These are phyloP conservation scores for Eonycteris spelaea DNA, from an alignment of 2,113 vertebrate genomes.

Conservation along the genomic window DNA sequence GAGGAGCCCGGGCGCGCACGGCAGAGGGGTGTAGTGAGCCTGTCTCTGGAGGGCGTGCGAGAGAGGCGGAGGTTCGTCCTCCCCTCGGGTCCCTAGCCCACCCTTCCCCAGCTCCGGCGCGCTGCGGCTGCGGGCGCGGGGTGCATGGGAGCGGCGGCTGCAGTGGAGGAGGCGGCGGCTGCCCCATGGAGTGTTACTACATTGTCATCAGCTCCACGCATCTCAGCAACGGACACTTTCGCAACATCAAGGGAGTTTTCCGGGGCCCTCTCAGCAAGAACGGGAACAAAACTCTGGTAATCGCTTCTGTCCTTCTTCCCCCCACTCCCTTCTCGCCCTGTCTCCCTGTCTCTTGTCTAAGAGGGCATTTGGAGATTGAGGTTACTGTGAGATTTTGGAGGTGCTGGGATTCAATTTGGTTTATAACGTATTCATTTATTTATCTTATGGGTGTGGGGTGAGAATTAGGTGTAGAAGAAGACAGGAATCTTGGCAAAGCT, in stretches of 20 bases:
- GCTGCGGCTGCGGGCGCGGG: conserved; percentile 56
- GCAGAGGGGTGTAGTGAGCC: not conserved
- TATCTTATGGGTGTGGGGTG: not conserved
- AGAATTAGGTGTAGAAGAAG: not conserved
- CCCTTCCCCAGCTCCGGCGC: not conserved
- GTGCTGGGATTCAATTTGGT: not conserved
- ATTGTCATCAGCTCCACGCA: conserved; percentile 99
- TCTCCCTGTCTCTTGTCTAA: not conserved
- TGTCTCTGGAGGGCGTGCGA: not conserved
- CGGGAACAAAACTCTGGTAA: conserved; percentile 91
- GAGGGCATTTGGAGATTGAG: not conserved
- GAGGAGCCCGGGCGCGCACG: not conserved
- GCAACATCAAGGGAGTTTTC: conserved; percentile 99
- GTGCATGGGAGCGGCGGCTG: conserved; percentile 70
- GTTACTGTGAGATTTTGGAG: not conserved
- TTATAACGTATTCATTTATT: not conserved
- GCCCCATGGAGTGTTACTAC: conserved; percentile 98
- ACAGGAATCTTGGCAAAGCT: not conserved
- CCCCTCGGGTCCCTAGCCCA: not conserved
- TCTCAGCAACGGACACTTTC: conserved; percentile 96
- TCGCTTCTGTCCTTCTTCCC: conserved; percentile 37
- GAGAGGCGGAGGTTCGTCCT: not conserved
- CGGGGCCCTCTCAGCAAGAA: conserved; percentile 93
- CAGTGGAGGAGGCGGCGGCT: conserved; percentile 63
- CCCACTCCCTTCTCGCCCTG: not conserved